These are phyloP conservation scores for Rhea americana DNA, from an alignment of 2,113 vertebrate species.

Conservation along the genomic window DNA sequence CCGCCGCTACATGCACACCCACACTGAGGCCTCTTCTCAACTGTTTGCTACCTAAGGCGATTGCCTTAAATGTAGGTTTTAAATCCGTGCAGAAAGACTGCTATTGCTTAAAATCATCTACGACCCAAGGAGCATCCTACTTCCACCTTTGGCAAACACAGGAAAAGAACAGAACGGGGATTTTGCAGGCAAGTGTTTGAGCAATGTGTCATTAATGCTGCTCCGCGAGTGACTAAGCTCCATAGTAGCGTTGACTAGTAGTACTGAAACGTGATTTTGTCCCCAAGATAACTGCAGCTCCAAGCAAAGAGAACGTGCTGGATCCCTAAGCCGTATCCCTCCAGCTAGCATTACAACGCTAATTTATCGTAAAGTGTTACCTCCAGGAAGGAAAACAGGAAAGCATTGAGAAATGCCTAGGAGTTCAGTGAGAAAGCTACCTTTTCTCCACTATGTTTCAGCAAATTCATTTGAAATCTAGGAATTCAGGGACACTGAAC, in stretches of 20 bases:
- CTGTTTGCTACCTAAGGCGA: background rate
- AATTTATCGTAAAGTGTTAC: background rate
- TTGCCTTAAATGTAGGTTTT: background rate
- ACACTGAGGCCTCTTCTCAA: background rate
- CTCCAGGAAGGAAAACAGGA: background rate
- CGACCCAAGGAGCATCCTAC: slow-evolving; percentile 52
- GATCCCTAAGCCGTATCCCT: background rate
- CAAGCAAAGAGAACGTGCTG: background rate
- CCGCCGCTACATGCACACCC: background rate
- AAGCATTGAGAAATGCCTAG: background rate
- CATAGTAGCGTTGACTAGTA: slow-evolving; percentile 22
- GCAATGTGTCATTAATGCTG: slow-evolving; percentile 8
- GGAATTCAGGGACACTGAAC: background rate
- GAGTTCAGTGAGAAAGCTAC: background rate
- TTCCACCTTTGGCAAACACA: background rate
- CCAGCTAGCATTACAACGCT: rapidly evolving
- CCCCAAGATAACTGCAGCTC: slow-evolving; percentile 19
- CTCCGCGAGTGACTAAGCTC: slow-evolving; percentile 50
- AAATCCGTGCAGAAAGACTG: background rate
- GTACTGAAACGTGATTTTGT: slow-evolving; percentile 27
- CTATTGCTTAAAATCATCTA: background rate
- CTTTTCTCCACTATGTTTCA: background rate
- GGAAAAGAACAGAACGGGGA: slow-evolving; percentile 13
- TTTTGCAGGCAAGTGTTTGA: slow-evolving; percentile 20
- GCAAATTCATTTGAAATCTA: background rate